Percentiles rank a stretch among this genome's conserved stretches.
Evolutionary conservation across 2,113 vertebrate genomes (phyloP).

Genomic region (Chionis minor): DNA sequence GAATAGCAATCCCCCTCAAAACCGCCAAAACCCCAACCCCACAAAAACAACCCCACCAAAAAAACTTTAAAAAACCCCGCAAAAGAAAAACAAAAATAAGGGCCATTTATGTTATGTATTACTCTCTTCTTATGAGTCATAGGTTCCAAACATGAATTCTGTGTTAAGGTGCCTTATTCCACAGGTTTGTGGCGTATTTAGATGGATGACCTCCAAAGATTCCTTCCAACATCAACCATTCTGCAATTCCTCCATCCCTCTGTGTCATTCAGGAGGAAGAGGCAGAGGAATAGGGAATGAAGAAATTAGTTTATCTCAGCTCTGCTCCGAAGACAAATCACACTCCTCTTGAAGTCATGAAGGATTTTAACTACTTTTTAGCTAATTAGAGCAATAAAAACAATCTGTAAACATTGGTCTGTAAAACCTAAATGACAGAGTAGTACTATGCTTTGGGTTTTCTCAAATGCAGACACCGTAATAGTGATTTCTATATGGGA

Average conservation of each 20-base stretch:
- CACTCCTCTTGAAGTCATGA: neutral
- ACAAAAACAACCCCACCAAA: rapidly evolving
- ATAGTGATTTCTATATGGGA: neutral
- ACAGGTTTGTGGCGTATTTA: neutral
- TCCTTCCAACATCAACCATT: neutral
- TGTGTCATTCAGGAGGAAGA: neutral
- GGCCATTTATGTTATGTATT: neutral
- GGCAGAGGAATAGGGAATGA: neutral
- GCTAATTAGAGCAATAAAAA: neutral
- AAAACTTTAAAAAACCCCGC: no score
- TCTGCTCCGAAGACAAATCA: neutral
- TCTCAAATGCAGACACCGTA: neutral
- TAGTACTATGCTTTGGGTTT: neutral
- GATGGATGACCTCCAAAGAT: neutral
- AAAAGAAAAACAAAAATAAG: neutral
- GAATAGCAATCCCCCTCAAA: rapidly evolving
- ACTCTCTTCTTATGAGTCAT: neutral
- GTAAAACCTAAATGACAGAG: neutral
- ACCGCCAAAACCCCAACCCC: rapidly evolving
- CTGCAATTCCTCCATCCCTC: neutral
- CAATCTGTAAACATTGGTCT: neutral
- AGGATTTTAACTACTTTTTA: neutral
- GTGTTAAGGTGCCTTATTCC: neutral
- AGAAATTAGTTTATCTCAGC: neutral
- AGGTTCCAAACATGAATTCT: neutral